These are phyloP conservation scores for Coptodon rendalli DNA, from an alignment of 2,113 vertebrate species.

Conservation along the genomic window DNA sequence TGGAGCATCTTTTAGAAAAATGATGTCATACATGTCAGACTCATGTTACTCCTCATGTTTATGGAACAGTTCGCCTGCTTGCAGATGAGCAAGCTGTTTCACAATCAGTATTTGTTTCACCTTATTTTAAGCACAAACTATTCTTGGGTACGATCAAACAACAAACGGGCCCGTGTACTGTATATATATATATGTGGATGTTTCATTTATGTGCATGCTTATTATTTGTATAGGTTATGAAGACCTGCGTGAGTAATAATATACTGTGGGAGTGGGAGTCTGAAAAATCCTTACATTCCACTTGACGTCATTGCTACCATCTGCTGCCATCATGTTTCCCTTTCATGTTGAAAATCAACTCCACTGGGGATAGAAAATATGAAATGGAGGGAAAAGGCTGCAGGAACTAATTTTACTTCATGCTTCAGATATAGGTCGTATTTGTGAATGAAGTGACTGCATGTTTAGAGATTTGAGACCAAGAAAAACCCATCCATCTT, in stretches of 20 bases:
- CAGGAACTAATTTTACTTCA: background rate
- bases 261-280: background rate
- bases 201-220: slow-evolving; percentile 57
- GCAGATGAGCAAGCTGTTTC: slow-evolving; percentile 11
- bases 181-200: slow-evolving; percentile 37
- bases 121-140: slow-evolving; percentile 27
- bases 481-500: background rate
- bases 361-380: background rate
- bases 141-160: slow-evolving; percentile 39
- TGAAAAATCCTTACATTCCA: slow-evolving; percentile 27
- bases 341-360: background rate
- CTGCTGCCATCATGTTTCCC: slow-evolving; percentile 4
- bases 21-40: slow-evolving; percentile 43
- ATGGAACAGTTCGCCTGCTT: background rate
- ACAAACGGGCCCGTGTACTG: slow-evolving; percentile 28
- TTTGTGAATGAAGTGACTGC: slow-evolving; percentile 21
- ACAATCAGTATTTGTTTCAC: slow-evolving; percentile 39
- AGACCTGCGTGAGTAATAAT: slow-evolving; percentile 39
- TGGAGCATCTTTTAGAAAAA: slow-evolving; percentile 83
- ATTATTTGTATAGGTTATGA: slow-evolving; percentile 36
- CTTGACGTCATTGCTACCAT: slow-evolving; percentile 9
- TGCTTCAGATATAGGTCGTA: background rate
- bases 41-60: slow-evolving; percentile 1
- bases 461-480: slow-evolving; percentile 33
- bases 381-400: background rate